Evolutionary conservation across 2,888 invertebrate genomes (phyloP).

Genomic region (Ecliptopera silaceata): DNA sequence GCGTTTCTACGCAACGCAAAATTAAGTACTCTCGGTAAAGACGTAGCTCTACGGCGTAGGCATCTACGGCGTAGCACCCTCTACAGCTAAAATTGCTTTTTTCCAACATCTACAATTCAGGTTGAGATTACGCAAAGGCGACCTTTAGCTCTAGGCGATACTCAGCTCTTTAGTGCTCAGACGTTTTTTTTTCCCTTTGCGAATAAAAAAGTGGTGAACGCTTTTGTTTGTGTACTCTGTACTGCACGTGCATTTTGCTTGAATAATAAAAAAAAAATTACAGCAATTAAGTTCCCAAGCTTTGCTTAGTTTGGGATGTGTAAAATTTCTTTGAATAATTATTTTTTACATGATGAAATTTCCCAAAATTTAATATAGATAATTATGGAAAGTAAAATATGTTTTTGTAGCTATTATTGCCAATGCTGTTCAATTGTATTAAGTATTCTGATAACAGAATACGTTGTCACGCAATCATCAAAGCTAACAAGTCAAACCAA

Average conservation of each 20-base stretch:
- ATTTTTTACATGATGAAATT: no score
- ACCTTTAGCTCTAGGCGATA: conserved; percentile 61
- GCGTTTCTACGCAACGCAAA: no score
- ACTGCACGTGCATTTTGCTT: conserved; percentile 9
- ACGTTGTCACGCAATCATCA: neutral
- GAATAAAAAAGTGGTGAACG: conserved; percentile 40
- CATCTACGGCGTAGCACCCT: conserved; percentile 17
- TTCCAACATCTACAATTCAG: conserved; percentile 34
- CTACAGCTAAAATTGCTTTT: conserved; percentile 56
- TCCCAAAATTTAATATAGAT: no score
- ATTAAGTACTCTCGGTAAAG: no score
- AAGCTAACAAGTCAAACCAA: neutral
- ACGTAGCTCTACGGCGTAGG: conserved; percentile 12
- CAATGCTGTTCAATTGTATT: no score
- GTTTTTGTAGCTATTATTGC: no score
- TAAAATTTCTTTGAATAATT: no score
- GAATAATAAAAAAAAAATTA: conserved; percentile 7
- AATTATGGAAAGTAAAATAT: no score
- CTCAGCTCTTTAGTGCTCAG: conserved; percentile 49
- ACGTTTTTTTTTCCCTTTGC: conserved; percentile 49
- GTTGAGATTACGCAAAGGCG: conserved; percentile 58
- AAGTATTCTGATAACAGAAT: no score
- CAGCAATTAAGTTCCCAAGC: no score
- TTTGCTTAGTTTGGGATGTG: no score
- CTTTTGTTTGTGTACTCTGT: conserved; percentile 30